These are phyloP conservation scores for Andrena bucephala DNA, from an alignment of 2,888 invertebrate species.

Conservation along the genomic window DNA sequence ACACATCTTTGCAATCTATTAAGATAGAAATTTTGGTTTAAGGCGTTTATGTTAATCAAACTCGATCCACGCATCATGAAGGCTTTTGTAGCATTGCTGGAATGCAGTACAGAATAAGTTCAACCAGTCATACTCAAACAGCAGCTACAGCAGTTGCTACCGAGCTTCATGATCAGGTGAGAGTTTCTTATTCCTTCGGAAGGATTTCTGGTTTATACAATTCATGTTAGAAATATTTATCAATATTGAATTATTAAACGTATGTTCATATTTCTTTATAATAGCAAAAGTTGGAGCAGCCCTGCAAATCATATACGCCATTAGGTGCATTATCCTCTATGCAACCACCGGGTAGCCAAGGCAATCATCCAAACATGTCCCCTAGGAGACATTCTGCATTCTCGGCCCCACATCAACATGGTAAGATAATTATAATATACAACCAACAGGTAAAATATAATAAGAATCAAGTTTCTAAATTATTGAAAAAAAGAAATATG, in stretches of 20 bases:
- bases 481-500: not conserved
- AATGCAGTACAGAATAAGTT: constrained; percentile 95
- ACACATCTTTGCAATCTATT: constrained; percentile 13
- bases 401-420: constrained; percentile 87
- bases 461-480: not conserved
- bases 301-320: constrained; percentile 92
- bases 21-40: constrained; percentile 46
- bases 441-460: not conserved
- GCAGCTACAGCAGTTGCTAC: constrained; percentile 93
- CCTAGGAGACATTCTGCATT: constrained; percentile 84
- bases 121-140: constrained; percentile 94
- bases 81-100: constrained; percentile 94
- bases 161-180: constrained; percentile 83
- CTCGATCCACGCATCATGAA: constrained; percentile 91
- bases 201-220: not conserved
- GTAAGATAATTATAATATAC: constrained; percentile 81
- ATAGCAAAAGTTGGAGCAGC: constrained; percentile 82
- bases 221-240: not conserved
- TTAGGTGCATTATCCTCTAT: constrained; percentile 94
- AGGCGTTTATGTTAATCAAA: constrained; percentile 92
- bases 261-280: constrained; percentile 30
- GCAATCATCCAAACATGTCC: constrained; percentile 83
- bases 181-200: constrained; percentile 48
- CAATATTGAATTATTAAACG: not conserved
- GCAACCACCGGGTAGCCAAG: constrained; percentile 91